phyloP scores from a whole-genome alignment of 1,140 invertebrate genomes.

The Tetragnatha versicolor region DNA sequence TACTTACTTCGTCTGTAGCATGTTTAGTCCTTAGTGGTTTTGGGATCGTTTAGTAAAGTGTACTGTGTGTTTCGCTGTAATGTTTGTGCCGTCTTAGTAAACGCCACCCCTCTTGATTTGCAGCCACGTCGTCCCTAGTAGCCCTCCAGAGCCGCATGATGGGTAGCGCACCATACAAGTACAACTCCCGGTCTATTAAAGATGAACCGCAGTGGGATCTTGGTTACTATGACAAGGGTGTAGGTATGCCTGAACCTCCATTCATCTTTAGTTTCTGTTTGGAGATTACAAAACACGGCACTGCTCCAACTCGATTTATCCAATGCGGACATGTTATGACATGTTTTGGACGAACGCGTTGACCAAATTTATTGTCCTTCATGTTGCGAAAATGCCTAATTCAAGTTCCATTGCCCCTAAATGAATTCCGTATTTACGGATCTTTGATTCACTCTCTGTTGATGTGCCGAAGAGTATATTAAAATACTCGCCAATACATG shows the following conservation, averaged over 20 bases:
- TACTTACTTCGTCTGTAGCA: neutral
- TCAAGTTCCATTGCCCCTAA: too few species aligned
- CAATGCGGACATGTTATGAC: too few species aligned
- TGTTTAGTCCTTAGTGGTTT: neutral
- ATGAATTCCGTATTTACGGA: too few species aligned
- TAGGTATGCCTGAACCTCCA: slow-evolving; percentile 55
- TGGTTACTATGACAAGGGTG: slow-evolving; percentile 56
- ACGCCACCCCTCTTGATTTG: slow-evolving; percentile 32
- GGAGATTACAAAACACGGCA: slow-evolving; percentile 23
- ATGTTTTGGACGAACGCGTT: too few species aligned
- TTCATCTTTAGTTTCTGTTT: slow-evolving; percentile 32
- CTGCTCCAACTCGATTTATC: too few species aligned
- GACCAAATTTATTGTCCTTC: too few species aligned
- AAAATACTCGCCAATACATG: too few species aligned
- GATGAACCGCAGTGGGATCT: slow-evolving; percentile 54
- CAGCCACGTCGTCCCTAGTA: slow-evolving; percentile 50
- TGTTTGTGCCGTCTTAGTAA: slow-evolving; percentile 21
- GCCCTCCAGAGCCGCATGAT: slow-evolving; percentile 55
- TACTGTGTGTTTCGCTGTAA: neutral
- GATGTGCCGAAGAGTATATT: too few species aligned
- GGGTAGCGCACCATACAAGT: slow-evolving; percentile 51
- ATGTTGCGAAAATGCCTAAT: too few species aligned
- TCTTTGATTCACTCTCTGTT: too few species aligned
- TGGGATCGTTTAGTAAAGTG: neutral
- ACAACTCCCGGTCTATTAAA: slow-evolving; percentile 54